A percentile compares a stretch with the other conserved stretches of the same genome.
Conservation (phyloP, 2,797 vertebrate species). For the Cephalopachus bancanus region DNA sequence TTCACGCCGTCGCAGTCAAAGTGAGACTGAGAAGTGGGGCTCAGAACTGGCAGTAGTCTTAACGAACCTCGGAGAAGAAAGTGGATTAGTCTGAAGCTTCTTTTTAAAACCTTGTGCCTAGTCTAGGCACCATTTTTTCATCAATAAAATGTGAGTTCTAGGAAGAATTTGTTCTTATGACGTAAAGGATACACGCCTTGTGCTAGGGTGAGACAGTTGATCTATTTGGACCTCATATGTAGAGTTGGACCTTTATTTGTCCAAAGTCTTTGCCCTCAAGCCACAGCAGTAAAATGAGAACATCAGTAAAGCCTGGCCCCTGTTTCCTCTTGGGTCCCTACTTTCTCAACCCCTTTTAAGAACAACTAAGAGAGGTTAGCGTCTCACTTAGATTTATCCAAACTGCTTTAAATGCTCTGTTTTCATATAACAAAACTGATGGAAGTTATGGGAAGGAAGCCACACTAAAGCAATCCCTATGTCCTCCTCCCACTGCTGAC, state of each 20-base stretch:
- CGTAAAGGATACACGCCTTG: neutral
- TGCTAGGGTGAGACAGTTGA: neutral
- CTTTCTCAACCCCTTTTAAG: neutral
- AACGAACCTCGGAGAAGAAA: neutral
- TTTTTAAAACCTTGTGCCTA: neutral
- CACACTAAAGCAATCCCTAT: too few relatives aligned
- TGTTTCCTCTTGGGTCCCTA: neutral
- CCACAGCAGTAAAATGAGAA: too few relatives aligned
- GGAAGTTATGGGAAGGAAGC: neutral
- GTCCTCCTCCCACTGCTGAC: neutral
- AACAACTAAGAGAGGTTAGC: neutral
- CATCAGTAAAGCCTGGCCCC: too few relatives aligned
- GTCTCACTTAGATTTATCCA: neutral
- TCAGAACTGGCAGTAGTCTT: neutral
- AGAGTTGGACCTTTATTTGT: neutral
- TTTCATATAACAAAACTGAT: neutral
- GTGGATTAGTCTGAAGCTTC: neutral
- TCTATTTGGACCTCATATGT: neutral
- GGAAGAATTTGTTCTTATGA: neutral
- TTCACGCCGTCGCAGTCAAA: neutral
- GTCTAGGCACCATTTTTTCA: too few relatives aligned
- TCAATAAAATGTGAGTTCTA: neutral
- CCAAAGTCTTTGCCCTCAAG: neutral
- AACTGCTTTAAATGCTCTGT: slow-evolving; percentile 16
- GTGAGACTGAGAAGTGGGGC: neutral